These are phyloP conservation scores for Hydraecia micacea DNA, from an alignment of 2,888 invertebrate genomes.

Conservation along the genomic window DNA sequence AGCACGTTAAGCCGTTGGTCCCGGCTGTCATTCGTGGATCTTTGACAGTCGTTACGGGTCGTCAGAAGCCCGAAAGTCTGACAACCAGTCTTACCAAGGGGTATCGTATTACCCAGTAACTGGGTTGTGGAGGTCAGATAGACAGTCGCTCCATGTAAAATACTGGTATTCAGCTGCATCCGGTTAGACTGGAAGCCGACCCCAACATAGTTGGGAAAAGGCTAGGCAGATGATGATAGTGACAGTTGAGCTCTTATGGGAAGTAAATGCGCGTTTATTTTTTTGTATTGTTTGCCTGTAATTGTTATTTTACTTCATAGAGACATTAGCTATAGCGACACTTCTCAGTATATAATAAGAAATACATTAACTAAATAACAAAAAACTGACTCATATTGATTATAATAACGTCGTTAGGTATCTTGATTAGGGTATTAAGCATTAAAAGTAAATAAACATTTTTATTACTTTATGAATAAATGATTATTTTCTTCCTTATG, in stretches of 20 bases:
- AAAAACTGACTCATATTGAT: slow-evolving; percentile 30
- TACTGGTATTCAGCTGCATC: too few species aligned
- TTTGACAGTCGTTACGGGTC: too few species aligned
- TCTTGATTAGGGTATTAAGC: slow-evolving; percentile 23
- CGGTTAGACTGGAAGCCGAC: too few species aligned
- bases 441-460: slow-evolving; percentile 39
- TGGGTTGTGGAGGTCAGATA: too few species aligned
- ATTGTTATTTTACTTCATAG: neutral
- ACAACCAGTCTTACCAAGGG: too few species aligned
- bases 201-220: too few species aligned
- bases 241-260: neutral
- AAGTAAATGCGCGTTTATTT: neutral
- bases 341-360: slow-evolving; percentile 30
- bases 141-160: too few species aligned
- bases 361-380: slow-evolving; percentile 33
- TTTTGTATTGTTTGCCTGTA: neutral
- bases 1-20: too few species aligned
- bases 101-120: too few species aligned
- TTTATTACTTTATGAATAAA: slow-evolving; percentile 10
- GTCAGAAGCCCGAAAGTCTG: too few species aligned
- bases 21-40: too few species aligned
- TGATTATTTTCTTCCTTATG: slow-evolving; percentile 20
- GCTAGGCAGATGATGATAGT: too few species aligned
- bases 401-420: slow-evolving; percentile 3
- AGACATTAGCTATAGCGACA: neutral